Evolutionary conservation across 2,888 invertebrate species (phyloP).

Genomic region (Cerastis rubricosa): DNA sequence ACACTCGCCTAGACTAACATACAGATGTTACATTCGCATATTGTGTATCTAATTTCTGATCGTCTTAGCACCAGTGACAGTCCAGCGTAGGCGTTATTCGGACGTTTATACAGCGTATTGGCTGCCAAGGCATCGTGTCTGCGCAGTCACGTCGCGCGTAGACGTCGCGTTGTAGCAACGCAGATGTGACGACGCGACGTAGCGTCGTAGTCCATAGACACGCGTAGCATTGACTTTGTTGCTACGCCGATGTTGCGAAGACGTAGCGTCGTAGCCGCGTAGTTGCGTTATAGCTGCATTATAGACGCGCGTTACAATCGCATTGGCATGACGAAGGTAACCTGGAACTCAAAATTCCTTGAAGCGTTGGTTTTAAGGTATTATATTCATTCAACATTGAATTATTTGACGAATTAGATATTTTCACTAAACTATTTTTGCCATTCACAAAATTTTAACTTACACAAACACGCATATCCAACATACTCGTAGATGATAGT

Average conservation of each 20-base stretch:
- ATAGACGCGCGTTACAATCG: background rate
- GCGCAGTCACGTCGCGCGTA: background rate
- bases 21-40: background rate
- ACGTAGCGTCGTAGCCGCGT: background rate
- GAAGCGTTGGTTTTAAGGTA: background rate
- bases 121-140: background rate
- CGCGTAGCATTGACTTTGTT: background rate
- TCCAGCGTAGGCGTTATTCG: background rate
- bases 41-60: background rate
- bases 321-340: background rate
- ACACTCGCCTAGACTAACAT: no score
- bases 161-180: background rate
- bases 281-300: background rate
- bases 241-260: no score
- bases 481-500: background rate
- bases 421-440: background rate
- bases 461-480: constrained; percentile 8
- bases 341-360: background rate
- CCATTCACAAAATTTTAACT: background rate
- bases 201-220: background rate
- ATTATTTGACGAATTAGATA: background rate
- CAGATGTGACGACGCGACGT: no score
- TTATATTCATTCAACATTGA: background rate
- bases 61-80: background rate
- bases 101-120: no score